Evolutionary conservation across 2,113 vertebrate species (phyloP).

Genomic region (Columba livia): DNA sequence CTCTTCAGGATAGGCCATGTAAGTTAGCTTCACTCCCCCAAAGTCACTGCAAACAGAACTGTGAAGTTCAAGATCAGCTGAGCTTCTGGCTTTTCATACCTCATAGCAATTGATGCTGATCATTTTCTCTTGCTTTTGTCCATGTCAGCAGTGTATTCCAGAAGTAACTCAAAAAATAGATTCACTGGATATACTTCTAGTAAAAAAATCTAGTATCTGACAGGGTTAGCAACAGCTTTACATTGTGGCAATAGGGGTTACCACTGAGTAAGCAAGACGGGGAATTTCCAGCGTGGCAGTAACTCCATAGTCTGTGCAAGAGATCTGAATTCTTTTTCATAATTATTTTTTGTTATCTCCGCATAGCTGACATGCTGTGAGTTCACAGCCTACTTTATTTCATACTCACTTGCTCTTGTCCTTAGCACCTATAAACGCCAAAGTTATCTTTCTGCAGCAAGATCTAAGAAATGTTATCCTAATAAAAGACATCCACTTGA

Average conservation of each 20-base stretch:
- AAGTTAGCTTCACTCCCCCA: neutral
- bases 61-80: accelerated
- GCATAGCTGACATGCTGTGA: neutral
- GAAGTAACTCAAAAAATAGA: neutral
- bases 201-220: neutral
- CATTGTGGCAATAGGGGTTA: neutral
- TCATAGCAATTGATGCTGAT: neutral
- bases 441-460: neutral
- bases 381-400: neutral
- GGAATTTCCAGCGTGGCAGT: neutral
- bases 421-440: neutral
- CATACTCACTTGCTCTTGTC: neutral
- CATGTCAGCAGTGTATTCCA: neutral
- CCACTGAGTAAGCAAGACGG: neutral
- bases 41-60: neutral
- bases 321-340: neutral
- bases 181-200: neutral
- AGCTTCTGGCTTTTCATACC: neutral
- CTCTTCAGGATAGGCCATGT: neutral
- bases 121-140: neutral
- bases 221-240: neutral
- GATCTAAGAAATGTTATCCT: neutral
- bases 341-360: neutral
- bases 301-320: neutral
- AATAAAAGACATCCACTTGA: neutral